Conservation (phyloP, 2,113 vertebrate species). For the Phocoena sinus region DNA sequence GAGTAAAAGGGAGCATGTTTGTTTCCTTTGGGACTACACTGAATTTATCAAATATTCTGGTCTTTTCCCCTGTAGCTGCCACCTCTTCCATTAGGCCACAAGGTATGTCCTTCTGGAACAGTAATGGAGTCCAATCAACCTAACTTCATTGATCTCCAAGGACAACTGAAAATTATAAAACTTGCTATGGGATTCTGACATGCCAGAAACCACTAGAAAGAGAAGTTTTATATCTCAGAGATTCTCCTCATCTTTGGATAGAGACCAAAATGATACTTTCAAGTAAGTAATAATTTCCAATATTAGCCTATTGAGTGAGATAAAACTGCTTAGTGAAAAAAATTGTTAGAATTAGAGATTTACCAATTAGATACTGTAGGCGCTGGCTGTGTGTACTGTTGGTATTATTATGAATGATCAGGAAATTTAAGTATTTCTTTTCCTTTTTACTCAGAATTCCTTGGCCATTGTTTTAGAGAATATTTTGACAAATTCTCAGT, state of each 20-base stretch:
- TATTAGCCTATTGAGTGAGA: neutral
- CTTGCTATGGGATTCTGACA: neutral
- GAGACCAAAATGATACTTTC: conserved; percentile 14
- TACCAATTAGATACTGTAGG: neutral
- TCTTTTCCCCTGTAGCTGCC: conserved; percentile 32
- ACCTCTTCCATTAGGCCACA: conserved; percentile 33
- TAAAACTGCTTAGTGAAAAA: neutral
- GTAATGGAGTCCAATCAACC: neutral
- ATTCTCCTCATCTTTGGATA: neutral
- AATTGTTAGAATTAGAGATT: neutral
- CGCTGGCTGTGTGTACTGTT: neutral
- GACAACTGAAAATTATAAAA: neutral
- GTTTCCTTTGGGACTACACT: neutral
- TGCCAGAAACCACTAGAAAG: neutral
- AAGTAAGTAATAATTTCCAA: conserved; percentile 35
- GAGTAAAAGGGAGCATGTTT: neutral
- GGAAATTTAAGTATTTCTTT: neutral
- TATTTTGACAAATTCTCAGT: conserved; percentile 11
- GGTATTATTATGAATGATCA: neutral
- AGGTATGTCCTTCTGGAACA: conserved; percentile 50
- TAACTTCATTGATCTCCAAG: conserved; percentile 15
- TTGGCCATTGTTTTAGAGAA: neutral
- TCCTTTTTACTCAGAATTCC: conserved; percentile 19
- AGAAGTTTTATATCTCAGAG: neutral
- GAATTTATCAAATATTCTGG: neutral